Percentiles rank a stretch among this genome's conserved stretches.
These are phyloP conservation scores for Halictus quadricinctus DNA, from an alignment of 2,888 invertebrate species.

Conservation along the genomic window DNA sequence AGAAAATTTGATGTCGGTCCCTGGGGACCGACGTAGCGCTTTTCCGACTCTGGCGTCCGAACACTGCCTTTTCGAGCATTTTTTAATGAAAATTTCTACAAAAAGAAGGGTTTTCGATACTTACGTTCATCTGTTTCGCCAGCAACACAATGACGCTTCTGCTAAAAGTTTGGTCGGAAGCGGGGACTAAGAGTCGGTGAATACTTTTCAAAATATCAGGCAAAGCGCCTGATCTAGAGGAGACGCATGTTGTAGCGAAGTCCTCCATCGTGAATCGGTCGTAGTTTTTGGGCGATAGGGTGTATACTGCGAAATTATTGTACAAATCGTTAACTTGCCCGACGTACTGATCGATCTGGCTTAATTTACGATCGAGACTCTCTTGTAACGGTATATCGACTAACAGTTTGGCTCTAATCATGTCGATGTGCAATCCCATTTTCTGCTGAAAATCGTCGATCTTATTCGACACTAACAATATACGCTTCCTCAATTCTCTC, in stretches of 20 bases:
- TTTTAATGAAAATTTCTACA: not conserved
- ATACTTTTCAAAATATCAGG: conserved; percentile 87
- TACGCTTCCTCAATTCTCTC: conserved; percentile 76
- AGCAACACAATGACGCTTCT: conserved; percentile 82
- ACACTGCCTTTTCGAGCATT: too few species aligned
- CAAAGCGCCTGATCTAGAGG: conserved; percentile 87
- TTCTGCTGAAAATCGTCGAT: conserved; percentile 72
- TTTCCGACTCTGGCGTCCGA: too few species aligned
- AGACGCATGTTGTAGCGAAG: conserved; percentile 88
- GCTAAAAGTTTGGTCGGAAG: conserved; percentile 82
- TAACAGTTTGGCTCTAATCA: conserved; percentile 63
- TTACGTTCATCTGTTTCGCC: conserved; percentile 64
- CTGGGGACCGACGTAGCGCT: too few species aligned
- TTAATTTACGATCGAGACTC: conserved; percentile 85
- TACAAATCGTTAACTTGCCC: conserved; percentile 65
- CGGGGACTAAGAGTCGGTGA: conserved; percentile 85
- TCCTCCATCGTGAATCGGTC: conserved; percentile 87
- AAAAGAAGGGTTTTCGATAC: conserved; percentile 12
- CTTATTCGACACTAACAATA: conserved; percentile 68
- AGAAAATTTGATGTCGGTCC: too few species aligned
- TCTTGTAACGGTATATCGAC: conserved; percentile 81
- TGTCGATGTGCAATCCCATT: conserved; percentile 61
- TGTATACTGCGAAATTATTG: conserved; percentile 79
- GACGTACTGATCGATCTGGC: conserved; percentile 84
- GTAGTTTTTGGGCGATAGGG: conserved; percentile 79